Conservation (phyloP, 2,888 invertebrate genomes). For the Barypeithes pellucidus region DNA sequence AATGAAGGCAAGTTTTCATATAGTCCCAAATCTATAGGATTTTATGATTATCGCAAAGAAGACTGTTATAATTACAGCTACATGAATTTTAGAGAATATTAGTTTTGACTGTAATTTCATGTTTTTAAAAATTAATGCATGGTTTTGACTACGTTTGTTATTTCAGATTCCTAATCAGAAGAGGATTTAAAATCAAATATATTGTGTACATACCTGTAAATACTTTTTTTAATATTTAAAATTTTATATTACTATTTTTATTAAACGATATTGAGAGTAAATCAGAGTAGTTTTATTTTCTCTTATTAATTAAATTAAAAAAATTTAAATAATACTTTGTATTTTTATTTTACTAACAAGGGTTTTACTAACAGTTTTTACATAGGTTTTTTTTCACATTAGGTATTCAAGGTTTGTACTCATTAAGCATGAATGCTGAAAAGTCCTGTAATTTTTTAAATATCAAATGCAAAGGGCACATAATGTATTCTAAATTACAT, state of each 20-base stretch:
- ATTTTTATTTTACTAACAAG: slow-evolving; percentile 10
- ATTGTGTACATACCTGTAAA: slow-evolving; percentile 48
- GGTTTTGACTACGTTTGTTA: slow-evolving; percentile 50
- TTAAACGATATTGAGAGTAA: slow-evolving; percentile 41
- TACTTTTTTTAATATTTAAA: slow-evolving; percentile 31
- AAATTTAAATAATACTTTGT: not conserved
- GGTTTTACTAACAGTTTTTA: slow-evolving; percentile 14
- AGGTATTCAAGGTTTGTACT: slow-evolving; percentile 17
- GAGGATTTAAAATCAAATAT: slow-evolving; percentile 54
- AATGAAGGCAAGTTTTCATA: slow-evolving; percentile 60
- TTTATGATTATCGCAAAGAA: slow-evolving; percentile 25
- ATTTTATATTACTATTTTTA: slow-evolving; percentile 48
- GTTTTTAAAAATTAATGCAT: slow-evolving; percentile 23
- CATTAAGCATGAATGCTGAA: not conserved
- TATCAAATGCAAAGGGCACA: too few species aligned
- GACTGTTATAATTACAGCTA: slow-evolving; percentile 36
- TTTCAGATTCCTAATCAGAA: slow-evolving; percentile 58
- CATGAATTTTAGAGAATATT: slow-evolving; percentile 46
- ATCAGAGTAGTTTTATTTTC: slow-evolving; percentile 11
- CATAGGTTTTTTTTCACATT: slow-evolving; percentile 1
- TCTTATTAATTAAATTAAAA: not conserved
- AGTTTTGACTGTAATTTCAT: slow-evolving; percentile 2
- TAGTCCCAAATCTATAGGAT: slow-evolving; percentile 38
- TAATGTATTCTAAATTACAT: too few species aligned
- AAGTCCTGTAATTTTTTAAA: too few species aligned